phyloP scores from a whole-genome alignment of 2,797 vertebrate species.

The Allobates femoralis region DNA sequence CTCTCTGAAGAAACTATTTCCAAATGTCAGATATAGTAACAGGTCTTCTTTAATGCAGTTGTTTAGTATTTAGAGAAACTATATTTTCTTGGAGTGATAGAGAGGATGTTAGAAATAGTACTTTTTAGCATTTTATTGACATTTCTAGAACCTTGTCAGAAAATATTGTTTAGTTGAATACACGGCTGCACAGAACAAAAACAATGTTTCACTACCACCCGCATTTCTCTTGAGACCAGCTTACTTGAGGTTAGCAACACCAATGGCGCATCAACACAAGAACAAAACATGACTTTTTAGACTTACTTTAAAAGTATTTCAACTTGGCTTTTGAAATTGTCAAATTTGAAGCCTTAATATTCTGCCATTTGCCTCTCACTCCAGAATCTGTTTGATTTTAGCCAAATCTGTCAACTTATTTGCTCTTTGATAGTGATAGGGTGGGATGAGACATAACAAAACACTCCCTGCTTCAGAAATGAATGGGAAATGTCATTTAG shows the following conservation, averaged over 20 bases:
- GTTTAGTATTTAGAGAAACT: too few relatives aligned
- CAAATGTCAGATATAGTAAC: too few relatives aligned
- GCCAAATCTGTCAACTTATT: conserved; percentile 61
- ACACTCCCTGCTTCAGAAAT: conserved; percentile 28
- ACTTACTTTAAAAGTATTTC: neutral
- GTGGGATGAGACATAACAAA: conserved; percentile 51
- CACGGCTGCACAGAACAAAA: neutral
- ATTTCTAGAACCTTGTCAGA: neutral
- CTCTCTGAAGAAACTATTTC: too few relatives aligned
- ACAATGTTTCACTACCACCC: neutral
- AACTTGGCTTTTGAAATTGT: neutral
- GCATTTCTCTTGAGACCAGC: neutral
- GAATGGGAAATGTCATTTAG: conserved; percentile 35
- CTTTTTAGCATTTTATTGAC: neutral
- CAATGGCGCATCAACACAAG: neutral
- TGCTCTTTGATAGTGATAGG: conserved; percentile 69
- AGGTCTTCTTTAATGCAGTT: too few relatives aligned
- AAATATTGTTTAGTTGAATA: neutral
- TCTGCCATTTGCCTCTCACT: neutral
- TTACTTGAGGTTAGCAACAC: conserved; percentile 4
- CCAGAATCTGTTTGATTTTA: conserved; percentile 2
- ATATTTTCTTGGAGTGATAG: neutral
- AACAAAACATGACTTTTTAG: neutral
- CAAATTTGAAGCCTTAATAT: neutral
- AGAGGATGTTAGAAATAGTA: neutral